A percentile compares a stretch with the other conserved stretches of the same genome.
Evolutionary conservation across 2,888 invertebrate genomes (phyloP).

Genomic region (Leucania comma): DNA sequence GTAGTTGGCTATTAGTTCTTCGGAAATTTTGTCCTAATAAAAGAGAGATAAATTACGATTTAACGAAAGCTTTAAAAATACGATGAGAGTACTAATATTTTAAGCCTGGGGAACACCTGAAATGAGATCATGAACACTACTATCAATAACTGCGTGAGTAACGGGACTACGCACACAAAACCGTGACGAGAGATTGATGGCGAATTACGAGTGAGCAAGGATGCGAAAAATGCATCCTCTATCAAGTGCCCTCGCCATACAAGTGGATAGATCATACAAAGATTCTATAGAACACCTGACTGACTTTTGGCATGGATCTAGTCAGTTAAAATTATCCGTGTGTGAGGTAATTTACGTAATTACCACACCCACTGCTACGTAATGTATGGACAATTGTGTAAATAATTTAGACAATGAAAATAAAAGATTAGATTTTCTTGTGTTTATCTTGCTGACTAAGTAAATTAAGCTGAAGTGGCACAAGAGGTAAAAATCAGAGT

Average conservation of each 20-base stretch:
- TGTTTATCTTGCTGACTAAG: background rate
- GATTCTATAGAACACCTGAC: slow-evolving; percentile 2
- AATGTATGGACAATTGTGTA: background rate
- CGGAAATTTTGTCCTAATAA: too few species aligned
- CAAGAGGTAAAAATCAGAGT: background rate
- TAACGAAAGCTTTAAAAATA: slow-evolving; percentile 4
- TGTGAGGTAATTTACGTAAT: slow-evolving; percentile 53
- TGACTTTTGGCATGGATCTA: slow-evolving; percentile 34
- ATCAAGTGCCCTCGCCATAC: slow-evolving; percentile 34
- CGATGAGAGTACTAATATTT: background rate
- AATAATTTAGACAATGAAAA: slow-evolving; percentile 4
- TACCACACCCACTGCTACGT: slow-evolving; percentile 43
- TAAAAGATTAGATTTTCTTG: slow-evolving; percentile 6
- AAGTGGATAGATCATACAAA: slow-evolving; percentile 23
- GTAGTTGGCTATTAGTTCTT: too few species aligned
- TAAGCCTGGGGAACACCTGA: slow-evolving; percentile 15
- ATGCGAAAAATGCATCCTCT: slow-evolving; percentile 56
- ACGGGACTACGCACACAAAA: slow-evolving; percentile 12
- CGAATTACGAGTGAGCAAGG: slow-evolving; percentile 38
- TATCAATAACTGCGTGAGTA: slow-evolving; percentile 23
- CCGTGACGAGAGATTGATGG: slow-evolving; percentile 37
- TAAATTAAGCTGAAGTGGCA: background rate
- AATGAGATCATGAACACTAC: slow-evolving; percentile 33
- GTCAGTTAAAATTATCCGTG: slow-evolving; percentile 41
- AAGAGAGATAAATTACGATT: background rate